phyloP scores from a whole-genome alignment of 2,797 vertebrate genomes.

The Myotis findleyi region DNA sequence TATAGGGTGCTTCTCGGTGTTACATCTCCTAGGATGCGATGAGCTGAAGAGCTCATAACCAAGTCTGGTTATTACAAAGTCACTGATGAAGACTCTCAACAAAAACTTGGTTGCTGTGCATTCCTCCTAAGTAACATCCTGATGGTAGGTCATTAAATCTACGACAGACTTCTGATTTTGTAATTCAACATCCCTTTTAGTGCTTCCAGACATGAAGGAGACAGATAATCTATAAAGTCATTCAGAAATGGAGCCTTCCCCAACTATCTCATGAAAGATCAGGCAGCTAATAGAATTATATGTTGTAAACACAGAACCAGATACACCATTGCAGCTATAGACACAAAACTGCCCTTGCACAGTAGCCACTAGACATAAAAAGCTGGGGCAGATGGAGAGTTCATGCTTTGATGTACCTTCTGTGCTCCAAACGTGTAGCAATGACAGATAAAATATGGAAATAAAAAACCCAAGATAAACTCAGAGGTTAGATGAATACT shows the following conservation, averaged over 20 bases:
- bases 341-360: background rate
- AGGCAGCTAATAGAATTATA: background rate
- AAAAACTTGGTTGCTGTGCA: background rate
- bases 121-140: background rate
- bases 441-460: background rate
- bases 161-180: background rate
- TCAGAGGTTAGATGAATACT: background rate
- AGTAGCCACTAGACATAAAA: background rate
- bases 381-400: background rate
- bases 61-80: background rate
- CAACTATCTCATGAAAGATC: no score
- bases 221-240: background rate
- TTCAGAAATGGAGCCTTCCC: background rate
- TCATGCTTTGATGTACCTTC: background rate
- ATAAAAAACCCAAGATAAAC: background rate
- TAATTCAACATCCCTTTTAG: background rate
- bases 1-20: background rate
- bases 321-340: background rate
- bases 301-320: background rate
- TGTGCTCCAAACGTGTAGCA: background rate
- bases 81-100: background rate
- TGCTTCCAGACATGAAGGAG: background rate
- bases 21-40: no score
- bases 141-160: background rate
- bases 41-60: background rate